Conservation (phyloP, 2,888 invertebrate species). For the Spisula subtruncata region DNA sequence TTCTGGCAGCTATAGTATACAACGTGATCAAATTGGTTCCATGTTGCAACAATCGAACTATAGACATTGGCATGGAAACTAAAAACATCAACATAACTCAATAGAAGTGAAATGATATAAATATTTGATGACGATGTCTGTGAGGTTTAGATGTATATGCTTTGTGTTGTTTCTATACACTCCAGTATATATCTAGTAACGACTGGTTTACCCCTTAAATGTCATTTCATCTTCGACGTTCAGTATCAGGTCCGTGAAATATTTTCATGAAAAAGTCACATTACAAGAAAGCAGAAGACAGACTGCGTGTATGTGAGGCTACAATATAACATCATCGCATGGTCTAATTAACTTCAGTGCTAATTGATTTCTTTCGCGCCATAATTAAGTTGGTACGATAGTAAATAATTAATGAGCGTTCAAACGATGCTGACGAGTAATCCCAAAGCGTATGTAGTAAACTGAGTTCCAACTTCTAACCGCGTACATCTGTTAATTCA, state of each 20-base stretch:
- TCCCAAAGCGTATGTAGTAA: constrained; percentile 30
- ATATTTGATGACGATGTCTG: neutral
- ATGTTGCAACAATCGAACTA: neutral
- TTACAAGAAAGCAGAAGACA: neutral
- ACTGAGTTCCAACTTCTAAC: neutral
- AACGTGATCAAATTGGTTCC: too few relatives aligned
- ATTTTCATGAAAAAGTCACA: constrained; percentile 16
- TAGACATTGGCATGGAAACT: neutral
- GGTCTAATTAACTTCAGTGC: constrained; percentile 41
- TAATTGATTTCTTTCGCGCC: constrained; percentile 49
- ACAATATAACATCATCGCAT: constrained; percentile 40
- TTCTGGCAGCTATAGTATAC: too few relatives aligned
- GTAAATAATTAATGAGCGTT: constrained; percentile 46
- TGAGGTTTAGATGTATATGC: neutral
- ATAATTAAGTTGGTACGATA: constrained; percentile 47
- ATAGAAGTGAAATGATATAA: neutral
- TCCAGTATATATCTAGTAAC: neutral
- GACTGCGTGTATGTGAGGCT: constrained; percentile 21
- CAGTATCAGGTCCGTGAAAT: neutral
- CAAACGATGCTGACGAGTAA: constrained; percentile 35
- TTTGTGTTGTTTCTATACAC: neutral
- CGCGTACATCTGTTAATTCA: neutral
- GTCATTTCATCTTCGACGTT: neutral
- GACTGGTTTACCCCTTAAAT: neutral
- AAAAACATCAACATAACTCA: neutral